phyloP scores from a whole-genome alignment of 2,797 vertebrate species.

The Phoebastria nigripes region DNA sequence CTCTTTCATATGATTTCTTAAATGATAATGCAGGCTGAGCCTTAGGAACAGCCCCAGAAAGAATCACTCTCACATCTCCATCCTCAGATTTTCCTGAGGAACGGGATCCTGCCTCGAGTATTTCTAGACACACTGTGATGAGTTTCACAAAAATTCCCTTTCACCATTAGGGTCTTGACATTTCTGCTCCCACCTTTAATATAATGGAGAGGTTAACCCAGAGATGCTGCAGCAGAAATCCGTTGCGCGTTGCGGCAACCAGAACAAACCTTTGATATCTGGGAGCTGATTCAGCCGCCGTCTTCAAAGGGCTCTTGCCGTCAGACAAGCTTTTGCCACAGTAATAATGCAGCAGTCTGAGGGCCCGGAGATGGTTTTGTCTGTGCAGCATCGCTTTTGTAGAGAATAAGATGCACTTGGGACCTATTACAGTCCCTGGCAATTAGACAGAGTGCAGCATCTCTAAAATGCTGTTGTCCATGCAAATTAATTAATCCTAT shows the following conservation, averaged over 20 bases:
- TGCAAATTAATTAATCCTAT: neutral
- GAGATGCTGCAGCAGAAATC: neutral
- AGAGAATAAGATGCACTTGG: neutral
- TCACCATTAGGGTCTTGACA: neutral
- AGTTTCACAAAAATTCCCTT: neutral
- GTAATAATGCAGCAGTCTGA: neutral
- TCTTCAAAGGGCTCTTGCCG: neutral
- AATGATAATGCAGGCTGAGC: neutral
- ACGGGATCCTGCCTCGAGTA: neutral
- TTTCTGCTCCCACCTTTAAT: neutral
- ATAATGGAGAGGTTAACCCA: neutral
- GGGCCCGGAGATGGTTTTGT: neutral
- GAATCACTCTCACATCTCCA: neutral
- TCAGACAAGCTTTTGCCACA: neutral
- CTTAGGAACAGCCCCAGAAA: neutral
- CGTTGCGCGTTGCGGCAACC: fast-evolving
- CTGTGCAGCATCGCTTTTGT: neutral
- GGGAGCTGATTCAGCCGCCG: neutral
- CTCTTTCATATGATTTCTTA: neutral
- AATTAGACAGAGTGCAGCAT: neutral
- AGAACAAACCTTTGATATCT: neutral
- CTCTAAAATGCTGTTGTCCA: neutral
- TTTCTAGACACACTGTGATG: neutral
- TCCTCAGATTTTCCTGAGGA: neutral
- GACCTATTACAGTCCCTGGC: neutral